These are phyloP conservation scores for Siphamia tubifer DNA, from an alignment of 2,113 vertebrate genomes.

Conservation along the genomic window DNA sequence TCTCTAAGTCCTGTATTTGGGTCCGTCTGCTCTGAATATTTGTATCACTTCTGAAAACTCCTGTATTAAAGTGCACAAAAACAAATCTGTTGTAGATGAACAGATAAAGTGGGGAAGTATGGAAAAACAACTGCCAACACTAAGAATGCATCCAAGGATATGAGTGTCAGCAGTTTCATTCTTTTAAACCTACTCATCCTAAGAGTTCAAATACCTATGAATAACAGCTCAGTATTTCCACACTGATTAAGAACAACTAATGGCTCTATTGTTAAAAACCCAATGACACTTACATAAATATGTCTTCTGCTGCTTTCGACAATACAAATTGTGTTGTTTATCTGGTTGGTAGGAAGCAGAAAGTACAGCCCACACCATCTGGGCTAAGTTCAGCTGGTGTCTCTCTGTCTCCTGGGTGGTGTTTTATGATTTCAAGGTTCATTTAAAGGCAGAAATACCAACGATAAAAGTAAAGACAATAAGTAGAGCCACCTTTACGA, in stretches of 20 bases:
- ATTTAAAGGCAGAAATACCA: neutral
- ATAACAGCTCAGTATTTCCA: constrained; percentile 12
- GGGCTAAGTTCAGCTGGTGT: neutral
- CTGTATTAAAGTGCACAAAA: no score
- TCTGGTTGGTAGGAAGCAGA: constrained; percentile 32
- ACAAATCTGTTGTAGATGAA: neutral
- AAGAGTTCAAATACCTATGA: constrained; percentile 1
- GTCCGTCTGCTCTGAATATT: no score
- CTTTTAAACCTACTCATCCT: neutral
- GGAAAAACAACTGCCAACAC: neutral
- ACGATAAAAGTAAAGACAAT: neutral
- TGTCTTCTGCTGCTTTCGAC: neutral
- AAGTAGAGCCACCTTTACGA: neutral
- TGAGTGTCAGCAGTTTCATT: neutral
- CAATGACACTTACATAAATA: constrained; percentile 37
- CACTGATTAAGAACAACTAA: neutral
- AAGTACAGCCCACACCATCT: constrained; percentile 6
- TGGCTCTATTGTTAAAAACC: constrained; percentile 12
- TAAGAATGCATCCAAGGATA: neutral
- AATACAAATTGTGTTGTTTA: constrained; percentile 19
- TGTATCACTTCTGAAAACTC: neutral
- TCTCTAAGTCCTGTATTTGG: no score
- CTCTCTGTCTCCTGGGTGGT: neutral
- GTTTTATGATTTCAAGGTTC: neutral
- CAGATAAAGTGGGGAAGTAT: neutral